Base-by-base conservation (phyloP, 2,888 invertebrate genomes). In the Podotricha telesiphe region DNA sequence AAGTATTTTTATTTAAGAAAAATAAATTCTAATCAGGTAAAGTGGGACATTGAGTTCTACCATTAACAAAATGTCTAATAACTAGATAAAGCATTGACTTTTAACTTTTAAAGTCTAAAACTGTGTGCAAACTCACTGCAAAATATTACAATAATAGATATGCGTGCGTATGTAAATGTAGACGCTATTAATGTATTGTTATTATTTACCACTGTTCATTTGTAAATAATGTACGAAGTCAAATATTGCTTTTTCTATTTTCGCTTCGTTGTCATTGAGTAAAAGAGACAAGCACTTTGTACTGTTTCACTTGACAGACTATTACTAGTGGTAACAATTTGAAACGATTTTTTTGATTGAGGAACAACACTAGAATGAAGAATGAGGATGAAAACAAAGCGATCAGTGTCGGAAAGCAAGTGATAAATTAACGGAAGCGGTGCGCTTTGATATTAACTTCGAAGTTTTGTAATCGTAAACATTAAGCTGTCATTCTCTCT, bases 391-490 rank as follows among this genome's bases (percentile, higher is more conserved):
- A 81, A 86, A 82, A 84, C 85, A 86, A 86, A 86, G 83, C 80
- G 81, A 79, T 79, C 79, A 76, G 79, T 82, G 82, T 80, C 79
- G 69, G 72, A 71, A 82, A 82, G 76, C n/a, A n/a, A n/a, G 76
- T 79, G 80, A 87, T 88, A 86, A 88, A 87, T 88, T 86, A 87
- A 85, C 82, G 79, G 80, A 85, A 82, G 83, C 87, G 84, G 86
- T 79, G 76, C 80, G 78, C 83, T 82, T 86, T 83, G 82, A 86
- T 87, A 84, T 81, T 82, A 82, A 80, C 79, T 81, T 83, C 78
- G 84, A 86, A 87, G 86, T 87, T 84, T 83, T 80, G 78, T 81
- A 84, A 79, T 79, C 70, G 74, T 74, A 77, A 73, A 63, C 59
- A 50, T 74, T 55, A n/a, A n/a, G 61, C 73, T 76, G 76, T 76